A percentile compares a stretch with the other conserved stretches of the same genome.
phyloP scores from a whole-genome alignment of 2,797 vertebrate species.

The Buceros bicornis region DNA sequence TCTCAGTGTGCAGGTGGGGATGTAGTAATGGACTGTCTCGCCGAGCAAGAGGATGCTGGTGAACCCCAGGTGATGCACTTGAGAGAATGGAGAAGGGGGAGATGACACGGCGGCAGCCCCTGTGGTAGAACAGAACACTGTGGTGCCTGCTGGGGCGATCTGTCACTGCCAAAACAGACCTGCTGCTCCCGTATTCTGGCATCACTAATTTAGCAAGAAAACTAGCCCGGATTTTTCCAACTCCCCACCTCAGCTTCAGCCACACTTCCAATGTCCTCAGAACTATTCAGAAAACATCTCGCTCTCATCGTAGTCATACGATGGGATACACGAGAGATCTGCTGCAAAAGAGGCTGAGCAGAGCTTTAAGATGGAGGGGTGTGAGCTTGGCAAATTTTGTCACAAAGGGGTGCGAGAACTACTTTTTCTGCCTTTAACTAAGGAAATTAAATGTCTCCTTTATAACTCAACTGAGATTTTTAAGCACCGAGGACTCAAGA shows the following conservation, averaged over 20 bases:
- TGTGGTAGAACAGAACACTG: background rate
- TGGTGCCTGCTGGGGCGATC: background rate
- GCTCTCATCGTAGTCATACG: background rate
- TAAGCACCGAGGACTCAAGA: conserved; percentile 45
- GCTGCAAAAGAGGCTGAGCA: background rate
- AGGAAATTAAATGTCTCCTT: conserved; percentile 63
- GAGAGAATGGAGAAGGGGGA: background rate
- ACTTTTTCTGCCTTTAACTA: conserved; percentile 17
- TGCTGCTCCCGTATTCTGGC: background rate
- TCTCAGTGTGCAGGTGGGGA: background rate
- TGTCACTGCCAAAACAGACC: background rate
- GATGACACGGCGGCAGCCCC: background rate
- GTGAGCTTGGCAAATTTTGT: conserved; percentile 20
- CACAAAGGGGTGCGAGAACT: background rate
- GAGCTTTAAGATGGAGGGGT: background rate
- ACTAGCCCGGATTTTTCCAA: background rate
- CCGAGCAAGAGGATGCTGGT: background rate
- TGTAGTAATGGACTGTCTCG: background rate
- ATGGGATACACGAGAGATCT: background rate
- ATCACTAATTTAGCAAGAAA: background rate
- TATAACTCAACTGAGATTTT: conserved; percentile 60
- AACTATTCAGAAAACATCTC: background rate
- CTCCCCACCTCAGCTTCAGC: background rate
- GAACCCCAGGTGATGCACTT: background rate
- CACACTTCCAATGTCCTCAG: background rate